Evolutionary conservation across 2,888 invertebrate species (phyloP).

Genomic region (Arctia plantaginis): DNA sequence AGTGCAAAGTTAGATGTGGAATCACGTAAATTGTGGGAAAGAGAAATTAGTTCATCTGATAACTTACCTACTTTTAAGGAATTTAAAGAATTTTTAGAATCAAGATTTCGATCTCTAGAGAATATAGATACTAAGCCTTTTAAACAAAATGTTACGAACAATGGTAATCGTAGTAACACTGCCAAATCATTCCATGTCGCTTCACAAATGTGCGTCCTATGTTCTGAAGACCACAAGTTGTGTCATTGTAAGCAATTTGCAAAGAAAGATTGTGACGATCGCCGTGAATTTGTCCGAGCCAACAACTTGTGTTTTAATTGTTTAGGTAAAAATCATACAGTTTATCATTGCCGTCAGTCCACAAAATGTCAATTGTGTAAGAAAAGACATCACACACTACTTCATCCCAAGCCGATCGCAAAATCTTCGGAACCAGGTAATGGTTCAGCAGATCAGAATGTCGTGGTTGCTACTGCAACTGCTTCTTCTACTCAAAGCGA

Average conservation of each 20-base stretch:
- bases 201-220: background rate
- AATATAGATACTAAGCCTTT: background rate
- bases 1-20: conserved; percentile 6
- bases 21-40: conserved; percentile 15
- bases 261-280: background rate
- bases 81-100: conserved; percentile 11
- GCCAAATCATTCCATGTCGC: no score
- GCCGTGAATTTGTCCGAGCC: conserved; percentile 5
- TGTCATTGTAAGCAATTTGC: no score
- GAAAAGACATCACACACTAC: conserved; percentile 5
- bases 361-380: no score
- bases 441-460: no score
- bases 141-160: no score
- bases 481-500: background rate
- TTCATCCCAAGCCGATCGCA: conserved; percentile 9
- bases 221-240: background rate
- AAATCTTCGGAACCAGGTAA: background rate
- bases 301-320: conserved; percentile 7
- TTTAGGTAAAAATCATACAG: background rate
- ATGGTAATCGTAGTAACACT: background rate
- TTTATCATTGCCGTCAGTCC: background rate
- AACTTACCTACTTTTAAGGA: conserved; percentile 4
- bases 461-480: no score
- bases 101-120: conserved; percentile 10
- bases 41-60: background rate